These are phyloP conservation scores for Malaclemys terrapin DNA, from an alignment of 2,113 vertebrate species.

Conservation along the genomic window DNA sequence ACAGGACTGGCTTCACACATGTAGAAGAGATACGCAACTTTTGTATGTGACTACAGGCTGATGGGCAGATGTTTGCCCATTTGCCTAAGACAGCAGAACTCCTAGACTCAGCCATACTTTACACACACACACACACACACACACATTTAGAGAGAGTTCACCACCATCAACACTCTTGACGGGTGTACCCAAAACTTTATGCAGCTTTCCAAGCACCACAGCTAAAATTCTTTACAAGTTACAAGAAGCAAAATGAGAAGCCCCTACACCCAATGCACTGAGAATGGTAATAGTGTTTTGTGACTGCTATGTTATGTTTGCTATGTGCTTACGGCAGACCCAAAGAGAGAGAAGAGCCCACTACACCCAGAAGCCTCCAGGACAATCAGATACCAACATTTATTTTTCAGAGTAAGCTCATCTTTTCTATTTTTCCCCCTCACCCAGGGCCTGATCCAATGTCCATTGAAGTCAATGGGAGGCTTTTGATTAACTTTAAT, in stretches of 20 bases:
- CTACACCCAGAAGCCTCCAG: background rate
- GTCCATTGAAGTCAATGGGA: background rate
- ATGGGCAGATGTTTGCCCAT: background rate
- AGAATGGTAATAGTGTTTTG: background rate
- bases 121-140: background rate
- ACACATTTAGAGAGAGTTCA: background rate
- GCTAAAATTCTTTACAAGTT: background rate
- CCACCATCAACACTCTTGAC: background rate
- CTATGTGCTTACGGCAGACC: background rate
- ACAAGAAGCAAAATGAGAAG: background rate
- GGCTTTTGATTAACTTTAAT: background rate
- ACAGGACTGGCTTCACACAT: accelerated
- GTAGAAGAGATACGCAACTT: background rate
- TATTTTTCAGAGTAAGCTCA: background rate
- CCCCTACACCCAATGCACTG: background rate
- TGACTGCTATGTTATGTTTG: background rate
- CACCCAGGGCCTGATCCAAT: background rate
- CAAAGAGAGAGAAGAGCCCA: background rate
- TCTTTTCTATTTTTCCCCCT: background rate
- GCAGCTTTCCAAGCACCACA: background rate
- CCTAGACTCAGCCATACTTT: background rate
- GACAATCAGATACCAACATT: background rate
- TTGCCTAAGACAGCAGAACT: background rate
- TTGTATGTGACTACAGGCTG: background rate
- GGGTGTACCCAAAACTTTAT: background rate